These are phyloP conservation scores for Homalodisca vitripennis DNA, from an alignment of 1,140 invertebrate species.

Conservation along the genomic window DNA sequence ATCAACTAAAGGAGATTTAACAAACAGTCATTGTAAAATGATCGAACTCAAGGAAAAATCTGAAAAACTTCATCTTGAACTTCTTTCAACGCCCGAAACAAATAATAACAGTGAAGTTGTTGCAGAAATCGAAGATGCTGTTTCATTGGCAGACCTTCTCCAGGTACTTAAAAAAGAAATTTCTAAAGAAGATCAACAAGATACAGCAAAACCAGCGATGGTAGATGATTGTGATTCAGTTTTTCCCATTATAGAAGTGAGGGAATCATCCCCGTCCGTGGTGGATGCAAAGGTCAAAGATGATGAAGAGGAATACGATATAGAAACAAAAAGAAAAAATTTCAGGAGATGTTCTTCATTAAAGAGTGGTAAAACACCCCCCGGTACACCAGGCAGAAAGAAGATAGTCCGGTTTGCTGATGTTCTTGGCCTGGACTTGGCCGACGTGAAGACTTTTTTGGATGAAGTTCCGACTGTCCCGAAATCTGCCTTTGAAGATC, in stretches of 20 bases:
- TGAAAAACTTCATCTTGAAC: too few relatives aligned
- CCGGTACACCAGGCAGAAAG: constrained; percentile 82
- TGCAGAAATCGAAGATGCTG: neutral
- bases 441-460: constrained; percentile 84
- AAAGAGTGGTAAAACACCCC: constrained; percentile 89
- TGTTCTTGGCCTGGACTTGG: constrained; percentile 88
- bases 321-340: constrained; percentile 24
- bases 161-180: constrained; percentile 8
- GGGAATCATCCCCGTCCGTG: neutral
- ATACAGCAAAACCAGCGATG: neutral
- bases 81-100: too few relatives aligned
- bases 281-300: neutral
- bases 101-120: neutral
- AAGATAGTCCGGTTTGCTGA: constrained; percentile 96
- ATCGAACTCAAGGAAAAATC: too few relatives aligned
- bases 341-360: constrained; percentile 75
- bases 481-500: constrained; percentile 77
- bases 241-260: constrained; percentile 5
- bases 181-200: neutral
- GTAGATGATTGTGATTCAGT: neutral
- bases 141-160: neutral
- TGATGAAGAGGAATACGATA: constrained; percentile 21
- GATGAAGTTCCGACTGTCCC: constrained; percentile 88
- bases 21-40: neutral
- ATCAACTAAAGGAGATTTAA: neutral